These are phyloP conservation scores for Pollenia griseotomentosa DNA, from an alignment of 2,888 invertebrate genomes.

Conservation along the genomic window DNA sequence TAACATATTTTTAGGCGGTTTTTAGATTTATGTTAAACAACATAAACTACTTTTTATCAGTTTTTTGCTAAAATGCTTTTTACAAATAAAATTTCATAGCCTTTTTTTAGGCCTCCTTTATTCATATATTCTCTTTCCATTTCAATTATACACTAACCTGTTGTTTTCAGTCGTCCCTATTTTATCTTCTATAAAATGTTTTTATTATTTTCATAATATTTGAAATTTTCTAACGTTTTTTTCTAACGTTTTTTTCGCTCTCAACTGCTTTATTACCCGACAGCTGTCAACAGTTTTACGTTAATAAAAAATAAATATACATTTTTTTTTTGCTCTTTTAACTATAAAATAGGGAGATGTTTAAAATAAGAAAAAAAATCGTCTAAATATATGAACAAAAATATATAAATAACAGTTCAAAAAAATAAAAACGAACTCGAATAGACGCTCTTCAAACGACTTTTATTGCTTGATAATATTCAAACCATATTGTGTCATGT, in stretches of 20 bases:
- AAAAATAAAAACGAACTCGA: constrained; percentile 3
- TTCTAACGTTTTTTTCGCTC: neutral
- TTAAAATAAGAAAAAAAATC: constrained; percentile 18
- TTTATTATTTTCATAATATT: constrained; percentile 8
- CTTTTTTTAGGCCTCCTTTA: constrained; percentile 21
- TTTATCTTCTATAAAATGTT: neutral
- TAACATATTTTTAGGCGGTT: constrained; percentile 15
- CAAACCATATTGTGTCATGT: constrained; percentile 72
- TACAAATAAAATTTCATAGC: constrained; percentile 15
- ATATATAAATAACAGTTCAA: neutral
- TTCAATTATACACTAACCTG: constrained; percentile 39
- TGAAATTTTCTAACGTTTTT: neutral
- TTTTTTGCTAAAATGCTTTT: neutral
- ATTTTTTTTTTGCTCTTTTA: neutral
- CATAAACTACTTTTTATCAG: neutral
- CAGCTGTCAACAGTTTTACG: constrained; percentile 67
- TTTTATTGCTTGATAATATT: constrained; percentile 72
- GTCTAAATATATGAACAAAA: constrained; percentile 1
- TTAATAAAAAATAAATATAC: constrained; percentile 39
- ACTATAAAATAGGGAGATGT: constrained; percentile 9
- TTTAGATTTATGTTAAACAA: neutral
- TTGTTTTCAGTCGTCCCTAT: constrained; percentile 26
- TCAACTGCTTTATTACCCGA: constrained; percentile 52
- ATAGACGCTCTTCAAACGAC: constrained; percentile 60
- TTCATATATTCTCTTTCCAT: neutral